Evolutionary conservation across 1,140 invertebrate species (phyloP).

Genomic region (Papilio aristodemus): DNA sequence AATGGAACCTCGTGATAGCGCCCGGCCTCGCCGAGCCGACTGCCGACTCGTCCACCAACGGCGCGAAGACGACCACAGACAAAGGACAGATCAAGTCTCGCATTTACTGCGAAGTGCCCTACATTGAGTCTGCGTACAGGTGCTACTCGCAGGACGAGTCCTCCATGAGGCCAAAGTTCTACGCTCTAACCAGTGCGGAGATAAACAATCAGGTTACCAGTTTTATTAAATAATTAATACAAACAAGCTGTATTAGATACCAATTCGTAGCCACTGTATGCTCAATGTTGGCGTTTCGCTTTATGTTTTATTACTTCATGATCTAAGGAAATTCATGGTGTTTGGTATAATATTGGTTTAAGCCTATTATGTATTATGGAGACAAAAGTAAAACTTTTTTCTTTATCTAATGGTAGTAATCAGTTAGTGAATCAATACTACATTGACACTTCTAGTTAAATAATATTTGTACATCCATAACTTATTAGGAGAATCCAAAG

Average conservation of each 20-base stretch:
- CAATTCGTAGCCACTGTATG: too few species aligned
- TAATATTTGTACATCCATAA: background rate
- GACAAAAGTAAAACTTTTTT: too few species aligned
- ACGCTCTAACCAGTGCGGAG: slow-evolving; percentile 88
- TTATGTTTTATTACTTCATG: too few species aligned
- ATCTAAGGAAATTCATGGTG: too few species aligned
- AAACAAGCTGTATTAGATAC: too few species aligned
- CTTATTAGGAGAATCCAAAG: slow-evolving; percentile 82
- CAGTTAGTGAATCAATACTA: too few species aligned
- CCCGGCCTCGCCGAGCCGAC: slow-evolving; percentile 66
- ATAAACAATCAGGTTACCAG: slow-evolving; percentile 88
- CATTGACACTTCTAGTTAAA: background rate
- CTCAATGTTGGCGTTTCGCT: too few species aligned
- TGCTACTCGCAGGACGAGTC: slow-evolving; percentile 86
- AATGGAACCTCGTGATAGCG: slow-evolving; percentile 91
- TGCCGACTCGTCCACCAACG: slow-evolving; percentile 46
- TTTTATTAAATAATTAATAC: too few species aligned
- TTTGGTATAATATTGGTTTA: too few species aligned
- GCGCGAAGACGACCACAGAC: slow-evolving; percentile 57
- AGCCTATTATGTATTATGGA: too few species aligned
- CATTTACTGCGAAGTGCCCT: slow-evolving; percentile 88
- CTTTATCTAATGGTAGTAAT: too few species aligned
- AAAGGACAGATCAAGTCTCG: slow-evolving; percentile 69
- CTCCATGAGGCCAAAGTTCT: slow-evolving; percentile 93
- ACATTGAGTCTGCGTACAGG: slow-evolving; percentile 90